These are phyloP conservation scores for Pycnonotus jocosus DNA, from an alignment of 2,113 vertebrate genomes.

Conservation along the genomic window DNA sequence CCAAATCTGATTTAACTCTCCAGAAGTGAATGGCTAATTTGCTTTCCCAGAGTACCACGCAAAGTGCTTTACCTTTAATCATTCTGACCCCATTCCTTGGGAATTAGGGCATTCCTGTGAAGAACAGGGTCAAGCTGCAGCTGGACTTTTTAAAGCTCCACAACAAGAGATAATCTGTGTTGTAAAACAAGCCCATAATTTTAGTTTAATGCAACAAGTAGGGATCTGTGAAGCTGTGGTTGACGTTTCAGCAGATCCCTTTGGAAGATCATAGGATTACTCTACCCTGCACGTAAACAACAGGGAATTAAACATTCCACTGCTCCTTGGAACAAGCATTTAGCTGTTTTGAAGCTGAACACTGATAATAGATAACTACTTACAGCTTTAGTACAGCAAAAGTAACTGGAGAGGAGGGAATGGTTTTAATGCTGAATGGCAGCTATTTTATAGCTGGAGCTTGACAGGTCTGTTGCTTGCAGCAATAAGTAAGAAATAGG, in stretches of 20 bases:
- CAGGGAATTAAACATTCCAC: neutral
- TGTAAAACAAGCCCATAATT: neutral
- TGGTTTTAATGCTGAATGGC: neutral
- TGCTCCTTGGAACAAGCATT: neutral
- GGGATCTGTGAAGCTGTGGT: neutral
- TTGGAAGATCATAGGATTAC: neutral
- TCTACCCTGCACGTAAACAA: neutral
- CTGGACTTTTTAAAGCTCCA: neutral
- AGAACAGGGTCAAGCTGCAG: neutral
- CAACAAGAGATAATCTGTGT: neutral
- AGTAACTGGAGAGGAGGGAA: neutral
- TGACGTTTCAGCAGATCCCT: neutral
- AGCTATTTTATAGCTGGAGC: neutral
- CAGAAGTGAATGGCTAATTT: neutral
- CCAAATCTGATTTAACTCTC: neutral
- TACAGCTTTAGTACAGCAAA: neutral
- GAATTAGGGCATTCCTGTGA: neutral
- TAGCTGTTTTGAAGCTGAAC: neutral
- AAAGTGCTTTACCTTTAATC: neutral
- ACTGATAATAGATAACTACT: neutral
- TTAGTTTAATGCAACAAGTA: neutral
- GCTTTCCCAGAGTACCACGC: neutral
- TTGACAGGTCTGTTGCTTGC: neutral
- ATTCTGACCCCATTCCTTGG: neutral
- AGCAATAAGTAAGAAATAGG: neutral